A percentile compares a stretch with the other conserved stretches of the same genome.
Evolutionary conservation across 2,888 invertebrate species (phyloP).

Genomic region (Pardosa pseudoannulata): DNA sequence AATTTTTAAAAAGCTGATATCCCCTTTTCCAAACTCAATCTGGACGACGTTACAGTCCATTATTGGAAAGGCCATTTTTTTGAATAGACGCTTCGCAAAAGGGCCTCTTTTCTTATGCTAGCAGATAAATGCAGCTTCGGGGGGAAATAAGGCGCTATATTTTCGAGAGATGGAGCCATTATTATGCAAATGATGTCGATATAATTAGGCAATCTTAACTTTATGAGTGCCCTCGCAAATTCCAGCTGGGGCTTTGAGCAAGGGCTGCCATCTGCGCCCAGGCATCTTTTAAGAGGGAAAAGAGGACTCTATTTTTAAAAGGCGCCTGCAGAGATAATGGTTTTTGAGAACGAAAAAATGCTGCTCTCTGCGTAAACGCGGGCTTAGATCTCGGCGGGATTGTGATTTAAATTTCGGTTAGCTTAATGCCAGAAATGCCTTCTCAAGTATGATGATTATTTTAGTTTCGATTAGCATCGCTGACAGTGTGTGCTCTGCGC

Average conservation of each 20-base stretch:
- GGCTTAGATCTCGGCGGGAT: slow-evolving; percentile 10
- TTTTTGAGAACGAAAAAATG: slow-evolving; percentile 61
- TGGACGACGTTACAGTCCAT: slow-evolving; percentile 69
- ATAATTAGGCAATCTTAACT: slow-evolving; percentile 71
- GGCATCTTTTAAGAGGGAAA: slow-evolving; percentile 48
- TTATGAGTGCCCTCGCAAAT: slow-evolving; percentile 60
- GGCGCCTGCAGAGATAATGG: slow-evolving; percentile 54
- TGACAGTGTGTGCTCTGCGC: neutral
- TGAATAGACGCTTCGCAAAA: slow-evolving; percentile 19
- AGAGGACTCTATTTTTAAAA: slow-evolving; percentile 64
- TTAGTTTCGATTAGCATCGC: slow-evolving; percentile 3
- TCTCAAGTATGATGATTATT: neutral
- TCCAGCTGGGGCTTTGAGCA: slow-evolving; percentile 56
- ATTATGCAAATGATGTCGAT: slow-evolving; percentile 72
- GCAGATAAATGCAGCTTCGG: slow-evolving; percentile 53
- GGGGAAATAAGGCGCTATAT: slow-evolving; percentile 45
- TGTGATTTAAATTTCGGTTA: slow-evolving; percentile 59
- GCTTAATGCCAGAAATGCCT: slow-evolving; percentile 22
- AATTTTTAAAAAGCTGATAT: slow-evolving; percentile 46
- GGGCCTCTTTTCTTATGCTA: slow-evolving; percentile 51
- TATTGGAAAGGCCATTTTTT: slow-evolving; percentile 62
- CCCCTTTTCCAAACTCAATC: slow-evolving; percentile 59
- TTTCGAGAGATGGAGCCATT: slow-evolving; percentile 62
- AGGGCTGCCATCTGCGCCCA: slow-evolving; percentile 63
- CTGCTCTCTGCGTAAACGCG: slow-evolving; percentile 13